Percentiles rank a stretch among this genome's conserved stretches.
These are phyloP conservation scores for Neolamprologus brichardi DNA, from an alignment of 2,113 vertebrate genomes.

Conservation along the genomic window DNA sequence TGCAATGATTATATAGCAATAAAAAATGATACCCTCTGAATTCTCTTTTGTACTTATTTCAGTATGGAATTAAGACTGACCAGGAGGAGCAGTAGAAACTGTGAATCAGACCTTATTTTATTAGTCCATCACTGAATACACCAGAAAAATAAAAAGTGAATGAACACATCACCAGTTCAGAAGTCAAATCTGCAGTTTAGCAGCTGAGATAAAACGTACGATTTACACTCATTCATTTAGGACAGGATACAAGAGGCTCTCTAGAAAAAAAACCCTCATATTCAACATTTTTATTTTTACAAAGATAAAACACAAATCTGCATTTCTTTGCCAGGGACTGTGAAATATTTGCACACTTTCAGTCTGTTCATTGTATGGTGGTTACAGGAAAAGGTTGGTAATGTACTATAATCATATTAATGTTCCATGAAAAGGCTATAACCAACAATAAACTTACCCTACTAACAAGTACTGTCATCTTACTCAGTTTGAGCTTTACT, in stretches of 20 bases:
- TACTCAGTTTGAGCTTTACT: not conserved
- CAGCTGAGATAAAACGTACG: not conserved
- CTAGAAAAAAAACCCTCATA: not conserved
- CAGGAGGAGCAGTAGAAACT: not conserved
- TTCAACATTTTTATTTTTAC: not conserved
- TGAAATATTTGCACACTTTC: not conserved
- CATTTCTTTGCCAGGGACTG: not conserved
- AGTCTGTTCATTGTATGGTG: not conserved
- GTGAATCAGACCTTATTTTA: conserved; percentile 2
- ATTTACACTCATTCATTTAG: not conserved
- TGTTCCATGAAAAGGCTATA: not conserved
- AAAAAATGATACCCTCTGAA: not conserved
- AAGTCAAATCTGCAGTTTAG: not conserved
- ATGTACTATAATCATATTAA: not conserved
- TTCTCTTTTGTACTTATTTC: not conserved
- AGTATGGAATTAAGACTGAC: not conserved
- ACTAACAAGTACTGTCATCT: not conserved
- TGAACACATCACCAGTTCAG: not conserved
- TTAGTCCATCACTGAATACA: not conserved
- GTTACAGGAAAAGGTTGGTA: not conserved
- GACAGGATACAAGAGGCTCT: not conserved
- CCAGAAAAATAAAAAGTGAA: not conserved
- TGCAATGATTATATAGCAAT: not conserved
- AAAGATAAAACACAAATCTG: not conserved
- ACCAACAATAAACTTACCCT: not conserved